Base-by-base conservation (phyloP, 1,140 invertebrate genomes). In the Trichonephila inaurata region DNA sequence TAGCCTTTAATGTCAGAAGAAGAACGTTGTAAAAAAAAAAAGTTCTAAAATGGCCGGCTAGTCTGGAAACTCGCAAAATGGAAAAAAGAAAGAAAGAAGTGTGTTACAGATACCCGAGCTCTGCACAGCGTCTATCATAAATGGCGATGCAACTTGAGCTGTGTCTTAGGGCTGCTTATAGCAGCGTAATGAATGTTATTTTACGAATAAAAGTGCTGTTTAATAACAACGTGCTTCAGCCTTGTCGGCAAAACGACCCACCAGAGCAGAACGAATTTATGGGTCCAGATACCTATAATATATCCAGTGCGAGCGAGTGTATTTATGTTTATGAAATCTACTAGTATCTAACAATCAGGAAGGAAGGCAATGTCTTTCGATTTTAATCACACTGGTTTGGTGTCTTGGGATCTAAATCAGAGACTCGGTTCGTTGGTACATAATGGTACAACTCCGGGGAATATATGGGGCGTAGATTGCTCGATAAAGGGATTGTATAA, bases 161-260 rank as follows among this genome's bases (percentile, higher is more conserved):
- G 8, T 12, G 21, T 44, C n/a, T 19, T 85, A 14, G 51, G 51
- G 21, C 24, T 85, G 86, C 60, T 88, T 66, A 88, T 44, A 51
- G 83, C 24, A 12, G 58, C 12, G 66, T 89, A 77, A 89, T 89
- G 64, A 89, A 77, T 89, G 88, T 77, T 89, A 77, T 89, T 89
- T 89, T 77, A 60, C 64, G 88, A 28, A 89, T 89, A 72, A 44
- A 89, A 89, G 88, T 61, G 88, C 19, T 89, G 64, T 89, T 89
- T 89, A 77, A 89, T 89, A 72, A 69, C 88, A 24, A 28, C n/a
- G 58, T 87, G 58, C 85, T 87, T 64, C 33, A 28, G 60, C 85
- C 85, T 87, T 87, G 85, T 61, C 58, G 85, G 58, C 85, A 60
- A 40, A 83, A 60, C 82, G 82, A 77, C 24, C 72, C 72, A 77